Evolutionary conservation across 2,113 vertebrate species (phyloP).

Genomic region (Sinosuthora webbiana): DNA sequence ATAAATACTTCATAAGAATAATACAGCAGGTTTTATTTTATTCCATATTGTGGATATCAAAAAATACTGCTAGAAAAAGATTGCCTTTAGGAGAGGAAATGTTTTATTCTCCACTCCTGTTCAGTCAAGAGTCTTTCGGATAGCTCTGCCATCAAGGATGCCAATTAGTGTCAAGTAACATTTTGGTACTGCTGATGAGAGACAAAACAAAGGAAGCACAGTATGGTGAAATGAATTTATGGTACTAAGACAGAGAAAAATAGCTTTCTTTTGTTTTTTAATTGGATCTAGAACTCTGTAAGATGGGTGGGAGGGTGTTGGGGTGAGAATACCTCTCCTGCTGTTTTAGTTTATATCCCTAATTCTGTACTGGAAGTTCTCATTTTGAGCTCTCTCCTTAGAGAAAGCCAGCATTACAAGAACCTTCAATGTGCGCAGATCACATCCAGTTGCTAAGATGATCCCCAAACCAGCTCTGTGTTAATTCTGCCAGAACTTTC

Average conservation of each 20-base stretch:
- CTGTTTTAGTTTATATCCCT: not conserved
- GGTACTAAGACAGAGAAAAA: not conserved
- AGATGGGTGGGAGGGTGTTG: not conserved
- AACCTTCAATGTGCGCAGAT: not conserved
- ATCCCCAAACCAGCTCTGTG: not conserved
- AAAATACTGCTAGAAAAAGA: not conserved
- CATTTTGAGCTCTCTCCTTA: not conserved
- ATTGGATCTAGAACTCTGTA: not conserved
- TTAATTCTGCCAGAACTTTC: not conserved
- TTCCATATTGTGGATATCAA: not conserved
- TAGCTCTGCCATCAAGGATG: constrained; percentile 9
- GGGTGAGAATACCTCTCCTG: not conserved
- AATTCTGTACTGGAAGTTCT: not conserved
- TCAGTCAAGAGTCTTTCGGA: not conserved
- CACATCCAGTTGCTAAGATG: not conserved
- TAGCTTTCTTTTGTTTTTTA: not conserved
- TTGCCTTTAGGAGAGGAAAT: not conserved
- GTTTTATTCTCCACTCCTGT: not conserved
- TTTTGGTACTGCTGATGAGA: constrained; percentile 1
- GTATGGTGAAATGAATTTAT: not conserved
- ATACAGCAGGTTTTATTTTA: not conserved
- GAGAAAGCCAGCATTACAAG: not conserved
- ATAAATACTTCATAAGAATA: not conserved
- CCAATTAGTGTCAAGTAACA: constrained; percentile 27
- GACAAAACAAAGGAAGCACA: not conserved